Percentiles rank a stretch among this genome's conserved stretches.
These are phyloP conservation scores for Hydrotaea cyrtoneurina DNA, from an alignment of 2,888 invertebrate genomes.

Conservation along the genomic window DNA sequence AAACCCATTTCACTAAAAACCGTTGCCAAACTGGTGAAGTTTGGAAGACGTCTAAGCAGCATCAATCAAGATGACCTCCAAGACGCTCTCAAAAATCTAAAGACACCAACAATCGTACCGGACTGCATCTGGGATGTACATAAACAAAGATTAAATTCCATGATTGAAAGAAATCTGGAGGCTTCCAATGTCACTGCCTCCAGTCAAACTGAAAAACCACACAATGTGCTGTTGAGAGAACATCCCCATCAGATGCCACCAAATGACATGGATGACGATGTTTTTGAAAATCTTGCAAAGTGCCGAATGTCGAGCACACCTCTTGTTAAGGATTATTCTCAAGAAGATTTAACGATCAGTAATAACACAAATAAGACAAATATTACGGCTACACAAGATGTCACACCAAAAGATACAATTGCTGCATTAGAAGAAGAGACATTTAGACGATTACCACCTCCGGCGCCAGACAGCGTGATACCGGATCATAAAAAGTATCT, in stretches of 20 bases:
- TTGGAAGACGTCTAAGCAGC: conserved; percentile 85
- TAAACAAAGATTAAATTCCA: conserved; percentile 59
- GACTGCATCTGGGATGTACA: conserved; percentile 82
- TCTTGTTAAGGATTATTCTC: background rate
- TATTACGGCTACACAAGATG: no score
- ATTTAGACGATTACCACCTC: no score
- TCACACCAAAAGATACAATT: no score
- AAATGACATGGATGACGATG: background rate
- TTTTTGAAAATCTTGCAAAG: background rate
- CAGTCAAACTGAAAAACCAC: background rate
- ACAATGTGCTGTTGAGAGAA: background rate
- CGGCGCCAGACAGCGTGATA: no score
- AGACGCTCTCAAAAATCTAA: conserved; percentile 85
- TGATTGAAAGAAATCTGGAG: background rate
- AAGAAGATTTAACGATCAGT: background rate
- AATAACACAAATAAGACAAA: no score
- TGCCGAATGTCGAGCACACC: background rate
- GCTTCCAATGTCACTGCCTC: background rate
- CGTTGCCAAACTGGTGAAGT: conserved; percentile 78
- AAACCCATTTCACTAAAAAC: conserved; percentile 68
- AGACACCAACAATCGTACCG: conserved; percentile 84
- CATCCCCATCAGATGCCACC: background rate
- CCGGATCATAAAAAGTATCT: no score
- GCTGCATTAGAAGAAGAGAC: no score
- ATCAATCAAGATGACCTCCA: conserved; percentile 87